Conservation (phyloP, 2,797 vertebrate genomes). For the Myotis findleyi region DNA sequence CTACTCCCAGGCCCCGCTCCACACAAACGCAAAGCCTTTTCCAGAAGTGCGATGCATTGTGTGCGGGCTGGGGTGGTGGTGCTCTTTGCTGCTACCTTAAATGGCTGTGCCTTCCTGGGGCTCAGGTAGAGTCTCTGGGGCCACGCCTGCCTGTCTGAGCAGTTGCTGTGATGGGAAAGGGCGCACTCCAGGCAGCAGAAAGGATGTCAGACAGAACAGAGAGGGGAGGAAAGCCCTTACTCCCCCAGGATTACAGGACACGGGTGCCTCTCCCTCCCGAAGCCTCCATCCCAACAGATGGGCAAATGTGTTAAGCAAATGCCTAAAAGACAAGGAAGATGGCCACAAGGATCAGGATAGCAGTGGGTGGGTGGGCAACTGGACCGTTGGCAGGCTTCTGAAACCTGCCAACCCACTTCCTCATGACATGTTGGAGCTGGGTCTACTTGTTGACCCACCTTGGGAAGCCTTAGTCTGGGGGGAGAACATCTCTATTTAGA, state of each 20-base stretch:
- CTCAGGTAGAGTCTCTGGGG: not conserved
- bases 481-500: not conserved
- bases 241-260: not conserved
- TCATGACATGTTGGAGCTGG: not conserved
- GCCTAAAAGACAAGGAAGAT: not conserved
- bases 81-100: not conserved
- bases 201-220: not conserved
- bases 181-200: not conserved
- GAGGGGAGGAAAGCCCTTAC: not conserved
- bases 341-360: not conserved
- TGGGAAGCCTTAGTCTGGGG: not conserved
- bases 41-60: not conserved
- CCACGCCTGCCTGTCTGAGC: not conserved
- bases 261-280: not conserved
- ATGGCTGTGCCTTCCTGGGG: not conserved
- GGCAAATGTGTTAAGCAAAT: not conserved
- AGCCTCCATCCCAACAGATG: not conserved
- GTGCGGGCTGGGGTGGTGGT: too few relatives aligned
- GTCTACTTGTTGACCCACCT: not conserved
- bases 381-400: fast-evolving
- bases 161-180: not conserved
- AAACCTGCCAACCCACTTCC: not conserved
- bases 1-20: not conserved
- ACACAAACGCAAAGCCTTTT: not conserved
- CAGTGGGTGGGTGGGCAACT: too few relatives aligned